Conservation (phyloP, 2,888 invertebrate species). For the Tyria jacobaeae region DNA sequence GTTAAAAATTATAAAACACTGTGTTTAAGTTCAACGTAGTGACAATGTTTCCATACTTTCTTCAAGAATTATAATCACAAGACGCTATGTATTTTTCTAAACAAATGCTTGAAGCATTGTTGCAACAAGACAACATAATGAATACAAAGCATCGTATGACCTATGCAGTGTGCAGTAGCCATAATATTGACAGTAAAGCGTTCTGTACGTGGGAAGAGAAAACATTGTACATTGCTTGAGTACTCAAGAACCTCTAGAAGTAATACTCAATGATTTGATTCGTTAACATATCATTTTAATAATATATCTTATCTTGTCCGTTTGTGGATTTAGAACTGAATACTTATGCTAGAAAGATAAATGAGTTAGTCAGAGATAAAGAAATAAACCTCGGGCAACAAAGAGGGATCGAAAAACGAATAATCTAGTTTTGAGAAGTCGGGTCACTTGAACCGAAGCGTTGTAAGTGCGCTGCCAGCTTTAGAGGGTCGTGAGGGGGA, state of each 20-base stretch:
- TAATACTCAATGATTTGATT: conserved; percentile 37
- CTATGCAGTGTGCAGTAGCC: conserved; percentile 25
- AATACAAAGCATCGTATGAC: conserved; percentile 20
- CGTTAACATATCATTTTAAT: conserved; percentile 25
- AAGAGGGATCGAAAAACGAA: too few species aligned
- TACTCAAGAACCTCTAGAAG: conserved; percentile 42
- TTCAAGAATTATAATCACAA: conserved; percentile 8
- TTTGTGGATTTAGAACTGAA: background rate
- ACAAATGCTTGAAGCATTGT: conserved; percentile 12
- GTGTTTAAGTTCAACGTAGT: background rate
- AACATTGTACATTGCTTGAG: conserved; percentile 43
- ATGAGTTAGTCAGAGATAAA: background rate
- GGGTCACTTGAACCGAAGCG: too few species aligned
- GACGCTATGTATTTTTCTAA: background rate
- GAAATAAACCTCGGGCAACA: too few species aligned
- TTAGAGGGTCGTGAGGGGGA: too few species aligned
- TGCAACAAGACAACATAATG: conserved; percentile 26
- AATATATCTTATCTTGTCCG: too few species aligned
- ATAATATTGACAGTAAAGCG: conserved; percentile 56
- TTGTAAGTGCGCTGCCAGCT: too few species aligned
- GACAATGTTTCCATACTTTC: background rate
- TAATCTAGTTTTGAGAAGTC: too few species aligned
- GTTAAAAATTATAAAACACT: too few species aligned
- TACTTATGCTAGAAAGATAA: background rate
- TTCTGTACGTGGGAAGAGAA: conserved; percentile 54